A percentile compares a stretch with the other conserved stretches of the same genome.
Evolutionary conservation across 2,797 vertebrate species (phyloP).

Genomic region (Acanthopagrus latus): DNA sequence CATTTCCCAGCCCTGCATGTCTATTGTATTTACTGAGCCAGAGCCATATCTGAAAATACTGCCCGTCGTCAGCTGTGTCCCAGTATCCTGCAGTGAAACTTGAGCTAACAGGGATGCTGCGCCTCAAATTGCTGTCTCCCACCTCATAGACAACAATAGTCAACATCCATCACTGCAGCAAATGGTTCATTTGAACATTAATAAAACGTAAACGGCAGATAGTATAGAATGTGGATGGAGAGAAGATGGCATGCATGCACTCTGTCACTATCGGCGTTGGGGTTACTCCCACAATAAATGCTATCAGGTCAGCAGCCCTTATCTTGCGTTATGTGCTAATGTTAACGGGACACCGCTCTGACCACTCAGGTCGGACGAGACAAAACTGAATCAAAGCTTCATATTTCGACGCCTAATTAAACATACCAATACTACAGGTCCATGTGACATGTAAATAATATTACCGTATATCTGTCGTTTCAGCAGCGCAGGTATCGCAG

Average conservation of each 20-base stretch:
- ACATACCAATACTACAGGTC: accelerated
- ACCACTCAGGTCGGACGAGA: slow-evolving; percentile 35
- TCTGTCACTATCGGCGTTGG: too few species aligned
- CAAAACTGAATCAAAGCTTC: slow-evolving; percentile 1
- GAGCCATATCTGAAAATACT: neutral
- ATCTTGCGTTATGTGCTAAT: slow-evolving; percentile 59
- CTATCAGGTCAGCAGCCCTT: slow-evolving; percentile 26
- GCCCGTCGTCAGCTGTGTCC: neutral
- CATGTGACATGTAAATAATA: neutral
- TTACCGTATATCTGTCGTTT: slow-evolving; percentile 69
- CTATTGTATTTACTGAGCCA: neutral
- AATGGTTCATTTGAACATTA: neutral
- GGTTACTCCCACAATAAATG: slow-evolving; percentile 9
- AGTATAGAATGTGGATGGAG: neutral
- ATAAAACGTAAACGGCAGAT: neutral
- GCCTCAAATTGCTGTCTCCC: slow-evolving; percentile 4
- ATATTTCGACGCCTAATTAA: slow-evolving; percentile 39
- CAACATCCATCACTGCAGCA: slow-evolving; percentile 42
- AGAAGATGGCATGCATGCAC: neutral
- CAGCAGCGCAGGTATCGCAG: slow-evolving; percentile 43
- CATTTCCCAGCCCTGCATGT: neutral
- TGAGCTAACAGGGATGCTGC: slow-evolving; percentile 34
- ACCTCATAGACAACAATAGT: slow-evolving; percentile 17
- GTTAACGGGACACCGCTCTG: slow-evolving; percentile 60
- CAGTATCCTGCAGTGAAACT: slow-evolving; percentile 11